Percentiles rank a stretch among this genome's conserved stretches.
phyloP scores from a whole-genome alignment of 2,888 invertebrate genomes.

The Teleogryllus oceanicus region DNA sequence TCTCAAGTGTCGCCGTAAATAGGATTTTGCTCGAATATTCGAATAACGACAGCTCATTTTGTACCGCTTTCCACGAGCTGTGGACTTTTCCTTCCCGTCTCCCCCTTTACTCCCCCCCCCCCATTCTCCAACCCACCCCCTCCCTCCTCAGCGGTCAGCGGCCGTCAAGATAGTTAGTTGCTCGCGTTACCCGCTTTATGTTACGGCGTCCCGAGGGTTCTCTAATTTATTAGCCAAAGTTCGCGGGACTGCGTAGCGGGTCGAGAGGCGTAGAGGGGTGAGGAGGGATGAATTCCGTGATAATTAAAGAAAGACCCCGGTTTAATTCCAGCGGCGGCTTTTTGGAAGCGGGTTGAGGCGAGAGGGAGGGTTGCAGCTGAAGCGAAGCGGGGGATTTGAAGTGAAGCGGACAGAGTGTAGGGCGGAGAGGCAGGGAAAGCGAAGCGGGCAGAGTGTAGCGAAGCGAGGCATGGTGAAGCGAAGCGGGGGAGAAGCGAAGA shows the following conservation, averaged over 20 bases:
- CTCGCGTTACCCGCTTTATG: background rate
- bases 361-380: background rate
- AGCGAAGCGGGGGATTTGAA: background rate
- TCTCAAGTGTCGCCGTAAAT: too few relatives aligned
- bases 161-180: background rate
- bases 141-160: background rate
- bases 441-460: too few relatives aligned
- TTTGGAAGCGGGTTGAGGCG: background rate
- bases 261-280: background rate
- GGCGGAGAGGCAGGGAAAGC: too few relatives aligned
- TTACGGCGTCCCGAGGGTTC: background rate
- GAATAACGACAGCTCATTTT: too few relatives aligned
- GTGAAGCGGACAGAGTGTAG: background rate
- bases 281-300: background rate
- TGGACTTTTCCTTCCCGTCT: too few relatives aligned
- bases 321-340: background rate
- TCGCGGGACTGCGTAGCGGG: background rate
- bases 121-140: too few relatives aligned
- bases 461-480: background rate
- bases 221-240: constrained; percentile 10
- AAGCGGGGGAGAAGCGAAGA: background rate
- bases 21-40: too few relatives aligned
- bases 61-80: too few relatives aligned
- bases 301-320: constrained; percentile 18
- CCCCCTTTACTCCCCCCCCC: too few relatives aligned